Conservation (phyloP, 2,888 invertebrate species). For the Syritta pipiens region DNA sequence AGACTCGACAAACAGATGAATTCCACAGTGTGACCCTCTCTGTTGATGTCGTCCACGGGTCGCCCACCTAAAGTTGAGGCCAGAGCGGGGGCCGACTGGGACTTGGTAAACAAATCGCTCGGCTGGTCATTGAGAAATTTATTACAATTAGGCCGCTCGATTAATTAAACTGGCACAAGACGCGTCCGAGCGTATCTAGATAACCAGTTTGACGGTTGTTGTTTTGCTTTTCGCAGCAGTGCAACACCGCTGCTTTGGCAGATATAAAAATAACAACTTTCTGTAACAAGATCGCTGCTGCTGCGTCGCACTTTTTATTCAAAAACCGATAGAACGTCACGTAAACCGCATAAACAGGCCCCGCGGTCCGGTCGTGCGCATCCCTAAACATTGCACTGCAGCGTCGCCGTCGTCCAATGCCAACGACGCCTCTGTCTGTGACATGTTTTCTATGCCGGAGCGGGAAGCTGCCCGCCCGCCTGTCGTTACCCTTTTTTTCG, state of each 20-base stretch:
- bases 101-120: slow-evolving; percentile 32
- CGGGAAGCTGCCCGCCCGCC: background rate
- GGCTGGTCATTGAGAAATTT: slow-evolving; percentile 32
- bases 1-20: slow-evolving; percentile 16
- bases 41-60: background rate
- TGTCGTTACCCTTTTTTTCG: slow-evolving; percentile 7
- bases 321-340: slow-evolving; percentile 17
- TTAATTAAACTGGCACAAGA: slow-evolving; percentile 38
- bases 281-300: slow-evolving; percentile 35
- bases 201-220: slow-evolving; percentile 19
- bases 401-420: background rate
- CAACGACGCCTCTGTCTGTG: background rate
- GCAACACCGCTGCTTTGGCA: too few species aligned
- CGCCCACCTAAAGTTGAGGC: slow-evolving; percentile 19
- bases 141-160: slow-evolving; percentile 35
- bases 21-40: slow-evolving; percentile 17
- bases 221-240: too few species aligned
- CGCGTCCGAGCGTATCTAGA: background rate
- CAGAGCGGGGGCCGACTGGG: slow-evolving; percentile 6
- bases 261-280: slow-evolving; percentile 18
- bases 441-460: slow-evolving; percentile 14
- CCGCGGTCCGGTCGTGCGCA: slow-evolving; percentile 9
- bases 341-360: slow-evolving; percentile 10
- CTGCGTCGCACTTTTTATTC: slow-evolving; percentile 8
- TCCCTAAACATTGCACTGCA: background rate